Evolutionary conservation across 2,797 vertebrate genomes (phyloP).

Genomic region (Miichthys miiuy): DNA sequence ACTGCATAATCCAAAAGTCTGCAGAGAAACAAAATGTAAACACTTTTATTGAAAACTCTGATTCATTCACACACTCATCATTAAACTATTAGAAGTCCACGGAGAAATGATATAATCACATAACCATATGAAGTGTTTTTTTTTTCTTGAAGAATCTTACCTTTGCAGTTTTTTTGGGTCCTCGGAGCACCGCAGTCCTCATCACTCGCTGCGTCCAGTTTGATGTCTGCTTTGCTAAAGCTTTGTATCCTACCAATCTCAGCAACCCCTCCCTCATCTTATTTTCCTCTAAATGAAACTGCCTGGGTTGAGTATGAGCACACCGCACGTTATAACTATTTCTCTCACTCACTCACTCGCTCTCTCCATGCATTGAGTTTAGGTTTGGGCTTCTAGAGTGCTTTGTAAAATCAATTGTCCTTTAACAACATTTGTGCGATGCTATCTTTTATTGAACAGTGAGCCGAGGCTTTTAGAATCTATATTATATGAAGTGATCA

Average conservation of each 20-base stretch:
- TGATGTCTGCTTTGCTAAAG: conserved; percentile 35
- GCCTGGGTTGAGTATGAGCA: conserved; percentile 32
- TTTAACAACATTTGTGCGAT: neutral
- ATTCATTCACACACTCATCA: neutral
- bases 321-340: neutral
- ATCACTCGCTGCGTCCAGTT: conserved; percentile 30
- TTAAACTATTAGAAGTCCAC: neutral
- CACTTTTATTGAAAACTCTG: neutral
- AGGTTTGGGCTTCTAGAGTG: neutral
- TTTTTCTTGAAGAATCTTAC: conserved; percentile 23
- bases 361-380: neutral
- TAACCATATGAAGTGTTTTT: neutral
- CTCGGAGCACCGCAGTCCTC: conserved; percentile 8
- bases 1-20: conserved; percentile 23
- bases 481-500: neutral
- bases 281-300: conserved; percentile 40
- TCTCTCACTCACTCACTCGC: neutral
- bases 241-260: conserved; percentile 26
- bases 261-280: conserved; percentile 43
- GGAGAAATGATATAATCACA: neutral
- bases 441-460: neutral
- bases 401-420: conserved; percentile 18
- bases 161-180: conserved; percentile 5
- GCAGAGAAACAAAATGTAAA: conserved; percentile 10
- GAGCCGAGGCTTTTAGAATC: conserved; percentile 8